Percentiles rank a stretch among this genome's conserved stretches.
These are phyloP conservation scores for Protonemura montana DNA, from an alignment of 2,888 invertebrate genomes.

Conservation along the genomic window DNA sequence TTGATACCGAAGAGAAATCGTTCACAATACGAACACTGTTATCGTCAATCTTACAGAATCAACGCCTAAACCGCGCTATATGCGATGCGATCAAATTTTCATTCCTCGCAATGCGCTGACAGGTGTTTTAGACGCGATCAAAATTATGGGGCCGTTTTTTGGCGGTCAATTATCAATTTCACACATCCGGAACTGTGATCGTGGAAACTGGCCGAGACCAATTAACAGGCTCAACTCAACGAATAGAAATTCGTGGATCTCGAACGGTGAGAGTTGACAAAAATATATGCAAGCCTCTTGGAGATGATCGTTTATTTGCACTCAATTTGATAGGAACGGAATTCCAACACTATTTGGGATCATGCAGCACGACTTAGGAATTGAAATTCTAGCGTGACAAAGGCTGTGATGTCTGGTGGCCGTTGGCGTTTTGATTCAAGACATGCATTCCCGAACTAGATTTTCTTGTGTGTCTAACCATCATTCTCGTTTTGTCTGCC, in stretches of 20 bases:
- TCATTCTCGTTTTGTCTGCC: not conserved
- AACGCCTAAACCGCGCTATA: too few species aligned
- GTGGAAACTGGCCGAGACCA: not conserved
- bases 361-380: not conserved
- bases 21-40: not conserved
- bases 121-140: not conserved
- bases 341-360: not conserved
- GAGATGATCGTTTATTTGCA: not conserved
- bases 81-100: not conserved
- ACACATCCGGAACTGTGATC: conserved; percentile 25
- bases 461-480: not conserved
- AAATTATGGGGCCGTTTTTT: not conserved
- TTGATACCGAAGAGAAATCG: not conserved
- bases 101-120: not conserved
- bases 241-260: not conserved
- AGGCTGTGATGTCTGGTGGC: not conserved
- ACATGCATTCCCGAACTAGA: not conserved
- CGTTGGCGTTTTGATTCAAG: not conserved
- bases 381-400: not conserved
- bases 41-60: not conserved
- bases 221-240: not conserved
- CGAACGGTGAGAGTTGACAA: not conserved
- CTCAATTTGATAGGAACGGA: not conserved
- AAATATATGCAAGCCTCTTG: not conserved
- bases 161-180: conserved; percentile 23